phyloP scores from a whole-genome alignment of 2,113 vertebrate genomes.

The Hippocampus guttulatus region DNA sequence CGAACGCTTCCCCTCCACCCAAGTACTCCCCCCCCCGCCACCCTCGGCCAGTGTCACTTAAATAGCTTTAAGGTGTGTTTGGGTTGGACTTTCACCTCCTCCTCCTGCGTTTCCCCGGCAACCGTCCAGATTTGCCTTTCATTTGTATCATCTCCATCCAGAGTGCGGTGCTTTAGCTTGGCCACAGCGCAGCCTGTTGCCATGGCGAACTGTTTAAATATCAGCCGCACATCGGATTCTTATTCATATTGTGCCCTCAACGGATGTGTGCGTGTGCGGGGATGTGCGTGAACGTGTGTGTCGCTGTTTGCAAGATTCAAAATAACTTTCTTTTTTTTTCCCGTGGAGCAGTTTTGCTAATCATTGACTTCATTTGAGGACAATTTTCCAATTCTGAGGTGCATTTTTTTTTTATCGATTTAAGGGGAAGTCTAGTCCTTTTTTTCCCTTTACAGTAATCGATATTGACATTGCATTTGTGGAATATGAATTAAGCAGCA shows the following conservation, averaged over 20 bases:
- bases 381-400: neutral
- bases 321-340: too few relatives aligned
- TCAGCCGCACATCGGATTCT: slow-evolving; percentile 57
- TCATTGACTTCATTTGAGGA: too few relatives aligned
- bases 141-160: slow-evolving; percentile 70
- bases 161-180: slow-evolving; percentile 63
- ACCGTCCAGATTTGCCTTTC: slow-evolving; percentile 65
- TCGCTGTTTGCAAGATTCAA: slow-evolving; percentile 14
- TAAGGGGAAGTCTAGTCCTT: too few relatives aligned
- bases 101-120: slow-evolving; percentile 63
- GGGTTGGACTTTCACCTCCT: slow-evolving; percentile 72
- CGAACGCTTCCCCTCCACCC: slow-evolving; percentile 3
- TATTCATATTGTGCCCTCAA: neutral
- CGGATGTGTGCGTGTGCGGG: neutral
- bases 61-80: slow-evolving; percentile 75
- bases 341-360: too few relatives aligned
- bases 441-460: too few relatives aligned
- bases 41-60: slow-evolving; percentile 53
- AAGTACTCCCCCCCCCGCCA: slow-evolving; percentile 12
- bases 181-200: slow-evolving; percentile 63
- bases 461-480: too few relatives aligned
- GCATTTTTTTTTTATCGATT: too few relatives aligned
- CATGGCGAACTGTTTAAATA: slow-evolving; percentile 72
- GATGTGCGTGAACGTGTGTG: slow-evolving; percentile 12
- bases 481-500: too few relatives aligned